These are phyloP conservation scores for Acanthurus leucopareius DNA, from an alignment of 2,797 vertebrate species.

Conservation along the genomic window DNA sequence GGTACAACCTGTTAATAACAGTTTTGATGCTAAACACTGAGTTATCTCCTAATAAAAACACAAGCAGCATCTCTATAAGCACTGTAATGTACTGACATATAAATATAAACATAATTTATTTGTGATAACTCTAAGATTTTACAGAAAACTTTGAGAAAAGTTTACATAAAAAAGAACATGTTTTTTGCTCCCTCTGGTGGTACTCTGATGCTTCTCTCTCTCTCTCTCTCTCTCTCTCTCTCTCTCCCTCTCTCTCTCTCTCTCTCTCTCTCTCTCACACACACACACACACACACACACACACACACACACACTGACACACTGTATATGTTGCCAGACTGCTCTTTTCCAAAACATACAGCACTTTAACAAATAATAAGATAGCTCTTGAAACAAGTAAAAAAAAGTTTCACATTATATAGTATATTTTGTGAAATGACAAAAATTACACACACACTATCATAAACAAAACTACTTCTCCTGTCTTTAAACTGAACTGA, in stretches of 20 bases:
- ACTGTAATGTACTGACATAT: not conserved
- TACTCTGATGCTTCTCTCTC: not conserved
- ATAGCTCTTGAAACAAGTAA: slow-evolving; percentile 33
- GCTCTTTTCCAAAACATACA: not conserved
- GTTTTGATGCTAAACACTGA: not conserved
- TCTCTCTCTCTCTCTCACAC: too few relatives aligned
- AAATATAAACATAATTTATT: not conserved
- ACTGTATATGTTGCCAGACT: too few relatives aligned
- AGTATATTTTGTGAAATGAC: not conserved
- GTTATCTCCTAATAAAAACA: slow-evolving; percentile 15
- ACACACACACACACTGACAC: not conserved
- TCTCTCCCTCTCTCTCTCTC: not conserved
- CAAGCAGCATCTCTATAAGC: not conserved
- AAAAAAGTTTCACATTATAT: slow-evolving; percentile 5
- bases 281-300: not conserved
- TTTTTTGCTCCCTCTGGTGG: slow-evolving; percentile 67
- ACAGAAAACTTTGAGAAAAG: not conserved
- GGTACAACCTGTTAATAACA: slow-evolving; percentile 34
- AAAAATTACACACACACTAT: not conserved
- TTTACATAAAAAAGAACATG: slow-evolving; percentile 17
- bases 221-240: not conserved
- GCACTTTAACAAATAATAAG: not conserved
- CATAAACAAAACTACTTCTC: not conserved
- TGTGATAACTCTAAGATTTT: not conserved
- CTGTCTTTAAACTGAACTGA: slow-evolving; percentile 4